phyloP scores from a whole-genome alignment of 2,888 invertebrate genomes.

The Apomyelois bistriatella region DNA sequence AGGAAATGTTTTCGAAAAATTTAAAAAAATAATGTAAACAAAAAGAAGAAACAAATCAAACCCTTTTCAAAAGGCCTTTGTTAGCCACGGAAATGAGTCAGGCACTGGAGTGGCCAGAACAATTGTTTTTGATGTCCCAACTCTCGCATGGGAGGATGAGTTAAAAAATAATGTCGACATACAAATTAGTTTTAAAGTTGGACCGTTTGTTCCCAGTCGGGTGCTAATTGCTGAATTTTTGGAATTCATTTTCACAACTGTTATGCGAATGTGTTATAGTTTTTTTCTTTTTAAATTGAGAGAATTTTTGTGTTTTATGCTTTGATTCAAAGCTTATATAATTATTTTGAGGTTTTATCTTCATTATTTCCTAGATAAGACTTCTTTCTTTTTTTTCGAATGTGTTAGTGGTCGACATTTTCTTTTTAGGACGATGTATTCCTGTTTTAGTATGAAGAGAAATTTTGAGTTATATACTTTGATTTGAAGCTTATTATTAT shows the following conservation, averaged over 20 bases:
- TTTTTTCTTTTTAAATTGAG: background rate
- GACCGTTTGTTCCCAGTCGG: background rate
- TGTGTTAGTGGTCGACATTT: too few relatives aligned
- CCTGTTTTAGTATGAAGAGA: too few relatives aligned
- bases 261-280: background rate
- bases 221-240: constrained; percentile 3
- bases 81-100: constrained; percentile 19
- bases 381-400: too few relatives aligned
- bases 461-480: too few relatives aligned
- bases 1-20: too few relatives aligned
- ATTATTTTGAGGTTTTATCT: too few relatives aligned
- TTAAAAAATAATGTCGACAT: constrained; percentile 6
- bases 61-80: constrained; percentile 23
- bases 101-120: constrained; percentile 19
- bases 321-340: too few relatives aligned
- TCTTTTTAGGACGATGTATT: too few relatives aligned
- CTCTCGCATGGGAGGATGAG: background rate
- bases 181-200: constrained; percentile 10
- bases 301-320: too few relatives aligned
- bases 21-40: constrained; percentile 15
- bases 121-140: constrained; percentile 17
- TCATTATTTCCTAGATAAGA: too few relatives aligned
- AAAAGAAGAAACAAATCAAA: constrained; percentile 22
- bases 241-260: constrained; percentile 4
- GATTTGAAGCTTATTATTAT: too few relatives aligned